Evolutionary conservation across 2,888 invertebrate genomes (phyloP), one percentile per base, ranked within the genome.

Genomic region (Polietes domitor): DNA sequence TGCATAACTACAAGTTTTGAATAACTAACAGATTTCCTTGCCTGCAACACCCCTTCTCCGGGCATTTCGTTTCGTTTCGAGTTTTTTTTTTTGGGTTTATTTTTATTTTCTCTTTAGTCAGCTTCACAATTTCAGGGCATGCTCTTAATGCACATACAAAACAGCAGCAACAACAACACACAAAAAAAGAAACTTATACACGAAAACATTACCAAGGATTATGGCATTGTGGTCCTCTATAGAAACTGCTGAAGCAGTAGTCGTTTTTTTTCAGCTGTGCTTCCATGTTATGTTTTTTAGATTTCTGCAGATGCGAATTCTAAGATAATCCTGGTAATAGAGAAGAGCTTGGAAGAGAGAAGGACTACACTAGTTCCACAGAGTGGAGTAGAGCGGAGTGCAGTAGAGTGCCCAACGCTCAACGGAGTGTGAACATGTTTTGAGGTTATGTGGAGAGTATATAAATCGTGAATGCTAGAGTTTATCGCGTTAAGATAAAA

Each of bases 131-230:
- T 55, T 26, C 32, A 63, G 63, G 63, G 24, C 63, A 63, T 63
- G 32, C 24, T 32, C 32, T 58, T 26, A 58, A 24, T 17, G 24
- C 63, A 32, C 28, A 47, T 47, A 17, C 4, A 12, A 7, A n/a
- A n/a, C n/a, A 7, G n/a, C 2, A 53, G 47, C 32, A 58, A 24
- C 55, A 24, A 6, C 3, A 3, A 12, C 17, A 7, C 55, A 58
- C 26, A n/a, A 9, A 37, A 12, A 9, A 37, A 37, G 12, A 37
- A 37, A 37, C 12, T 10, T 9, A 63, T 32, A 63, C 63, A 63
- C 63, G 63, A 63, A 63, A 83, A 80, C 77, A 83, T 83, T 80
- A 83, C 77, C 83, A 80, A 71, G 83, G 83, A 80, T 83, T 83
- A 80, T 47, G 63, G 71, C 73, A 68, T 77, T 83, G 73, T 77